A percentile compares a stretch with the other conserved stretches of the same genome.
These are phyloP conservation scores for Hippocampus zosterae DNA, from an alignment of 2,113 vertebrate species.

Conservation along the genomic window DNA sequence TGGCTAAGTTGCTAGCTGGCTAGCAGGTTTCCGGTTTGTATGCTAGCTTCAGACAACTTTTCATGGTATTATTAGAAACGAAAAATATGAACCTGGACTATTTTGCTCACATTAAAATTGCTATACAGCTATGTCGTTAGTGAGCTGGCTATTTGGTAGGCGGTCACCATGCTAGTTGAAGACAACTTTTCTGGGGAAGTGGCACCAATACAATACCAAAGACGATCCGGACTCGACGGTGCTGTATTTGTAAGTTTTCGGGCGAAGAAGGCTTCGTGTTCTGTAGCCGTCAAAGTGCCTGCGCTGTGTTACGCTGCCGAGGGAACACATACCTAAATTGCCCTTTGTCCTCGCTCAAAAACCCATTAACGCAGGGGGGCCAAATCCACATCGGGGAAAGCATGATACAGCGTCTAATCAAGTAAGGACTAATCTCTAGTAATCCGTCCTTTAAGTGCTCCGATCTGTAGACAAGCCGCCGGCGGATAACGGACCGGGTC, in stretches of 20 bases:
- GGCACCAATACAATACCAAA: too few species aligned
- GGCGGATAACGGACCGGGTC: conserved; percentile 45
- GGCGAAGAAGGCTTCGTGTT: conserved; percentile 28
- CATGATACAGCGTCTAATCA: conserved; percentile 46
- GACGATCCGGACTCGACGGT: too few species aligned
- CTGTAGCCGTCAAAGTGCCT: conserved; percentile 17
- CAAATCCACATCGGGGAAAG: conserved; percentile 34
- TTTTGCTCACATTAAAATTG: too few species aligned
- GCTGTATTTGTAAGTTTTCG: conserved; percentile 2
- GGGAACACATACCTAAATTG: conserved; percentile 12
- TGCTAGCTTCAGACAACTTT: neutral
- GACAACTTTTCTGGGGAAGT: too few species aligned
- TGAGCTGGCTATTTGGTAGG: too few species aligned
- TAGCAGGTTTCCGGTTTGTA: neutral
- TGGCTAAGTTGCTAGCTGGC: neutral
- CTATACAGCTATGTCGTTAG: too few species aligned
- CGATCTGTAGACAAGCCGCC: conserved; percentile 47
- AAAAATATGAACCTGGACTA: too few species aligned
- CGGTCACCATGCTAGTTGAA: too few species aligned
- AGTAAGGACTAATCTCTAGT: conserved; percentile 59
- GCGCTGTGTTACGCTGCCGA: neutral
- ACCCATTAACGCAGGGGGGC: conserved; percentile 20
- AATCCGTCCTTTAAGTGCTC: conserved; percentile 54
- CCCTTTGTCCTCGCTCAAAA: neutral
- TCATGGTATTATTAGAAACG: too few species aligned